phyloP scores from a whole-genome alignment of 2,888 invertebrate genomes.

The Gerris lacustris region DNA sequence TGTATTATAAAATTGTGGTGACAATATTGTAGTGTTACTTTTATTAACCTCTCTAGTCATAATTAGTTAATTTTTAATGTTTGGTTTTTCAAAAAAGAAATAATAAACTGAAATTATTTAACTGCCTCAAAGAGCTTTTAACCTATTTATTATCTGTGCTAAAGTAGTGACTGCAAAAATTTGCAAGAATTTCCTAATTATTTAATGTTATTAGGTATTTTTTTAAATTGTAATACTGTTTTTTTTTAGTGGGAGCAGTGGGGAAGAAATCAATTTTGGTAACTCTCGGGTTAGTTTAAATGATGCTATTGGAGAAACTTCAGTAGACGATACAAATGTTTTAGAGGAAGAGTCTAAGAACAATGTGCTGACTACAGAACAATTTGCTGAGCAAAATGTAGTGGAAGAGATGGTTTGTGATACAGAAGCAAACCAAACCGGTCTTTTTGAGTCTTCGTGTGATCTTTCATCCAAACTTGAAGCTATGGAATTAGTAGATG shows the following conservation, averaged over 20 bases:
- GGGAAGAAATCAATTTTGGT: conserved; percentile 22
- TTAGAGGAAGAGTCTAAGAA: neutral
- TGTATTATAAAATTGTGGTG: too few relatives aligned
- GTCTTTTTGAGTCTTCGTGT: neutral
- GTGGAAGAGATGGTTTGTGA: neutral
- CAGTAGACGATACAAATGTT: neutral
- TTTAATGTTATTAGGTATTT: neutral
- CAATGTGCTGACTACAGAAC: neutral
- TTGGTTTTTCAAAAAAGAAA: too few relatives aligned
- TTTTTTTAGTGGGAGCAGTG: conserved; percentile 16
- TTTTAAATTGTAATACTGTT: neutral
- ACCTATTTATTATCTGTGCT: too few relatives aligned
- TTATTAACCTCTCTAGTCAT: too few relatives aligned
- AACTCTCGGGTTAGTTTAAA: neutral
- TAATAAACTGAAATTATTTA: too few relatives aligned
- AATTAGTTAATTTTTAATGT: too few relatives aligned
- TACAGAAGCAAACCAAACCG: neutral
- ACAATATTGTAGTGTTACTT: too few relatives aligned
- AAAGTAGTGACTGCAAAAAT: too few relatives aligned
- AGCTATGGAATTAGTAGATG: neutral
- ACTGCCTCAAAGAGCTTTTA: too few relatives aligned
- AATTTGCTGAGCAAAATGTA: neutral
- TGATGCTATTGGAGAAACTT: neutral
- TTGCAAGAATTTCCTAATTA: neutral
- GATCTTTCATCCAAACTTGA: neutral